Percentiles rank a stretch among this genome's conserved stretches.
Evolutionary conservation across 2,888 invertebrate genomes (phyloP).

Genomic region (Phania funesta): DNA sequence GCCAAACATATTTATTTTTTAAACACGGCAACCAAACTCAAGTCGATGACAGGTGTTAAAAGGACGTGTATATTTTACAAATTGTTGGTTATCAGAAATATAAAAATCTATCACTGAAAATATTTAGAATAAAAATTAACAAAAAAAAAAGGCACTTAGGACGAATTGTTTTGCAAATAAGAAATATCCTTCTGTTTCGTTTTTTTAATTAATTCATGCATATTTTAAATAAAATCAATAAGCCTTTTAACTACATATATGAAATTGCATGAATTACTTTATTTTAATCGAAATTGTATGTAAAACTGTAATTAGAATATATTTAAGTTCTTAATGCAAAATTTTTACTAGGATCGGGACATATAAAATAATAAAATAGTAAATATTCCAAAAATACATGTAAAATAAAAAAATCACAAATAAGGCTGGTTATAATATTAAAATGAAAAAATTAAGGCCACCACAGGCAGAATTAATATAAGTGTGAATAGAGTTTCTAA

Average conservation of each 20-base stretch:
- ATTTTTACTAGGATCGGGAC: not conserved
- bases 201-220: not conserved
- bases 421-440: constrained; percentile 35
- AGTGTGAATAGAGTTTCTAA: not conserved
- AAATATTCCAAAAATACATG: constrained; percentile 16
- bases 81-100: not conserved
- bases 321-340: constrained; percentile 4
- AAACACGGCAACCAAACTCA: no score
- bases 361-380: constrained; percentile 5
- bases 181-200: not conserved
- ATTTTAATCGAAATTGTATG: not conserved
- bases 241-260: not conserved
- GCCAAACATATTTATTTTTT: no score
- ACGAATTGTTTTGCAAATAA: not conserved
- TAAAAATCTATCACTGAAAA: not conserved
- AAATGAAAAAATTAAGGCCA: not conserved
- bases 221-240: constrained; percentile 30
- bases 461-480: not conserved
- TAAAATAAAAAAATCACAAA: constrained; percentile 46
- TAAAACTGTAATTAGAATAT: not conserved
- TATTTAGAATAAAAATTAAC: not conserved
- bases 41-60: no score
- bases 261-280: not conserved
- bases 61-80: not conserved
- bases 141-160: not conserved